A percentile compares a stretch with the other conserved stretches of the same genome.
phyloP scores from a whole-genome alignment of 53 echinoderm and acorn worm species.

The Luidia sarsii region DNA sequence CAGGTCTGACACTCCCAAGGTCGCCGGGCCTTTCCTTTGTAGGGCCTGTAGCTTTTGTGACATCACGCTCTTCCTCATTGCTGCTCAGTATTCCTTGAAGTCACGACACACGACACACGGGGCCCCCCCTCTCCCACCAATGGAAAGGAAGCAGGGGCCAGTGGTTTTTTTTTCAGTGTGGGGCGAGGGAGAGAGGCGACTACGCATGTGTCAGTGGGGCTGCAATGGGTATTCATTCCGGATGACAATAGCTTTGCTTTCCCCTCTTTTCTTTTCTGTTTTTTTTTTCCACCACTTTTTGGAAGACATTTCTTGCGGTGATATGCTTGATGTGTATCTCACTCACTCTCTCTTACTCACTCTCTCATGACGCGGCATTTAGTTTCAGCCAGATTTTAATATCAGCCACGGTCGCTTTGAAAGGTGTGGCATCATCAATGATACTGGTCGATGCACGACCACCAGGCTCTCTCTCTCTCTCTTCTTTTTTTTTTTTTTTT shows the following conservation, averaged over 20 bases:
- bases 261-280: background rate
- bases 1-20: constrained; percentile 50
- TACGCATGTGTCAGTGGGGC: constrained; percentile 30
- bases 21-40: constrained; percentile 58
- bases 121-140: constrained; percentile 20
- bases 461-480: constrained; percentile 60
- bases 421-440: constrained; percentile 55
- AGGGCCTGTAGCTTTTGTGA: constrained; percentile 59
- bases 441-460: constrained; percentile 30
- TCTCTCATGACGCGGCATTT: background rate
- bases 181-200: background rate
- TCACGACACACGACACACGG: no score
- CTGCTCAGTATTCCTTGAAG: constrained; percentile 71
- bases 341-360: no score
- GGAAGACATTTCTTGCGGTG: constrained; percentile 47
- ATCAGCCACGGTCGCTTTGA: constrained; percentile 10
- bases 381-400: constrained; percentile 26
- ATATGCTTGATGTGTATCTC: background rate
- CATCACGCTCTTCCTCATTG: constrained; percentile 59
- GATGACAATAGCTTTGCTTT: background rate
- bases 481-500: background rate
- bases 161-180: no score
- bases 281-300: constrained; percentile 22
- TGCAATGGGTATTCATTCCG: background rate
- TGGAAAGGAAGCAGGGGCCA: constrained; percentile 38